phyloP scores from a whole-genome alignment of 2,797 vertebrate species.

The Xyrichtys novacula region DNA sequence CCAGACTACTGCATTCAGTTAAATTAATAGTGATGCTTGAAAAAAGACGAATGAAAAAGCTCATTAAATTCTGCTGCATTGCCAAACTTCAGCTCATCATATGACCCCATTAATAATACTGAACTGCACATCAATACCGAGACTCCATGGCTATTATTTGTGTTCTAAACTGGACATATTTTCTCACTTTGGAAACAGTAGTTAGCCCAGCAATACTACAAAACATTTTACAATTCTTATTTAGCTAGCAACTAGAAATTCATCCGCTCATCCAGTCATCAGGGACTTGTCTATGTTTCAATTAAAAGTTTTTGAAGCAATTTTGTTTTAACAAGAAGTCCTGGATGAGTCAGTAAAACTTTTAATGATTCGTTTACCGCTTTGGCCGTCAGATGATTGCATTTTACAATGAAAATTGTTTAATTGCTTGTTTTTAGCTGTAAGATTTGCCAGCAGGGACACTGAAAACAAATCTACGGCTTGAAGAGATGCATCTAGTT shows the following conservation, averaged over 20 bases:
- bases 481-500: background rate
- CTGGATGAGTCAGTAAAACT: no score
- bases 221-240: no score
- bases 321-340: background rate
- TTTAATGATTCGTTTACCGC: background rate
- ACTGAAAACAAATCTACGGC: background rate
- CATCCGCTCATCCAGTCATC: no score
- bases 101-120: no score
- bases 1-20: background rate
- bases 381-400: background rate
- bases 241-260: no score
- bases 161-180: background rate
- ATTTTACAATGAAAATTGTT: constrained; percentile 24
- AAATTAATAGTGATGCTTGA: background rate
- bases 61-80: no score
- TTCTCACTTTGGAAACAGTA: background rate
- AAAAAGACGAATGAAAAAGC: no score
- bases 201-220: no score
- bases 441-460: background rate
- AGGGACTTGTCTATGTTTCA: no score
- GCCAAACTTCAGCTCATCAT: no score
- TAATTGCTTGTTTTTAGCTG: background rate
- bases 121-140: background rate
- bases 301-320: background rate
- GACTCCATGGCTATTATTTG: background rate